Evolutionary conservation across 2,113 vertebrate species (phyloP), one percentile per base, ranked within the genome.

Genomic region (Cnemophilus loriae): DNA sequence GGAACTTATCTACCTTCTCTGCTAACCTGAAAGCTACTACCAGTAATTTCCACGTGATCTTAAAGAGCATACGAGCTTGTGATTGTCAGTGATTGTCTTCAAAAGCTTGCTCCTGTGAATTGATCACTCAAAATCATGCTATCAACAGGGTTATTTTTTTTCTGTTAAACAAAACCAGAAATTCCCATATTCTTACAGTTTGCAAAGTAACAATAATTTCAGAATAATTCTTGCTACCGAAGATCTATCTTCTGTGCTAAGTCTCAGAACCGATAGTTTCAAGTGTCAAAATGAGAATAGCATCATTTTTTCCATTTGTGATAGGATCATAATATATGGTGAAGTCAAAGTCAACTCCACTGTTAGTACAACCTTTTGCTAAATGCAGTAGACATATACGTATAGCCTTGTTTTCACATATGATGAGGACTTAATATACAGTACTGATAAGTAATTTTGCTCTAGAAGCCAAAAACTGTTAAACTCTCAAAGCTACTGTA

Each of bases 401-500:
- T 74, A 71, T 82, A 76, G 46, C 60, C 85, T 57, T 77, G 85
- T 61, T 94, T 87, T 75, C 47, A 87, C 78, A 89, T 65, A 82
- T 55, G 95, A 84, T 39, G 42, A 70, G 49, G 60, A 71, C 23
- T 65, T 92, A 56, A 87, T 91, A 84, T 60, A 84, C 87, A 86
- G 75, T 81, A 95, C 64, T 93, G 95, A 91, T 89, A 92, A 87
- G 42, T 80, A 77, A 92, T 86, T 92, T 93, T 86, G 52, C 44
- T 91, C 69, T 73, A 55, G 60, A 94, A 87, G 94, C 52, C 92
- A 97, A 86, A 96, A 82, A 32, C 37, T 82, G 44, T 39, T 93
- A 88, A 96, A 96, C 59, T 96, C 65, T 77, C 59, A 79, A 93
- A 94, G 86, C 90, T 82, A 96, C 82, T 95, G 3, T 63, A 92